These are phyloP conservation scores for Heliconius eleuchia DNA, from an alignment of 1,140 invertebrate species.

Conservation along the genomic window DNA sequence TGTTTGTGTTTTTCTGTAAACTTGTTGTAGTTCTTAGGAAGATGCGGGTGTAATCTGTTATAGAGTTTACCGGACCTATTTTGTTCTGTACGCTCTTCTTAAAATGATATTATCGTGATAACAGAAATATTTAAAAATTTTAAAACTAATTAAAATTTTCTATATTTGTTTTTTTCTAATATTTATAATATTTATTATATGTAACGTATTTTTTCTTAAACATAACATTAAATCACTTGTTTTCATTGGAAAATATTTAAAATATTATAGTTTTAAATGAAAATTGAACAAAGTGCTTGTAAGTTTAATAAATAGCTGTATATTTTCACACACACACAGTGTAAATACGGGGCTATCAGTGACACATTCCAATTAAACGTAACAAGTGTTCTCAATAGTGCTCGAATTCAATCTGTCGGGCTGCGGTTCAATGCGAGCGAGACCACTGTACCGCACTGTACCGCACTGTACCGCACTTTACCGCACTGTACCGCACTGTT, in stretches of 20 bases:
- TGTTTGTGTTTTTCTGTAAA: conserved; percentile 12
- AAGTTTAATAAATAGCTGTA: neutral
- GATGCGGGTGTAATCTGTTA: conserved; percentile 11
- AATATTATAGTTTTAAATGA: too few relatives aligned
- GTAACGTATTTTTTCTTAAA: too few relatives aligned
- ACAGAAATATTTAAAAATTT: neutral
- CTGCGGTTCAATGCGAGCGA: neutral
- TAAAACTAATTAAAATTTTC: too few relatives aligned
- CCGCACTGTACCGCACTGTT: too few relatives aligned
- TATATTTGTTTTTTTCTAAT: too few relatives aligned
- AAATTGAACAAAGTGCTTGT: too few relatives aligned
- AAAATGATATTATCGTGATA: neutral
- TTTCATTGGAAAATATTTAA: too few relatives aligned
- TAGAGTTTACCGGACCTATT: neutral
- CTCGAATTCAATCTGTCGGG: conserved; percentile 3
- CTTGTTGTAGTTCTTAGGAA: conserved; percentile 5
- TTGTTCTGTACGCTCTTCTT: neutral
- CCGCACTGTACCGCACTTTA: too few relatives aligned
- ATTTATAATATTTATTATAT: too few relatives aligned
- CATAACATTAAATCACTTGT: too few relatives aligned
- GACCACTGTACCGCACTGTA: neutral
- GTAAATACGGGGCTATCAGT: neutral
- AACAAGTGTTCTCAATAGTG: conserved; percentile 3
- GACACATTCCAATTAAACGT: conserved; percentile 3
- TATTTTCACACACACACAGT: neutral